phyloP scores from a whole-genome alignment of 2,797 vertebrate genomes.

The Hemitrygon akajei region DNA sequence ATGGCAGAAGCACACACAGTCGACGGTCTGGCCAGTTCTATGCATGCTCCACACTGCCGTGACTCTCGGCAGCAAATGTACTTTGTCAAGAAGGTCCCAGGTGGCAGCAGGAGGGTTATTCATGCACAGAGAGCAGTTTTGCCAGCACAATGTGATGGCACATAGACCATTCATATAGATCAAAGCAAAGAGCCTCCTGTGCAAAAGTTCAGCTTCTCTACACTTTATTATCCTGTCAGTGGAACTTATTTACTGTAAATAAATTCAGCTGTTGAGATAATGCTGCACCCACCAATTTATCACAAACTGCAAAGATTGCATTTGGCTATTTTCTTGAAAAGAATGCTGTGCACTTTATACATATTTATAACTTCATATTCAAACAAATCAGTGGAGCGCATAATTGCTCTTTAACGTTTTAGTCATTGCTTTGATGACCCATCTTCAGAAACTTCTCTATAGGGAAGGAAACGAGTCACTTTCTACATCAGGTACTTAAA shows the following conservation, averaged over 20 bases:
- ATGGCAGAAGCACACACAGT: not conserved
- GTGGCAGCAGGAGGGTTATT: constrained; percentile 14
- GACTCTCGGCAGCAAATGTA: not conserved
- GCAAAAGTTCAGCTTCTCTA: constrained; percentile 33
- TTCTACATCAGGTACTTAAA: too few relatives aligned
- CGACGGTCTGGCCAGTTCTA: not conserved
- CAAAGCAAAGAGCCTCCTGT: not conserved
- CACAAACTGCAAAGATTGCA: constrained; percentile 31
- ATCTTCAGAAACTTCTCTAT: not conserved
- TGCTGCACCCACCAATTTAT: constrained; percentile 26
- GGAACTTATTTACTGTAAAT: constrained; percentile 27
- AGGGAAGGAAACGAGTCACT: not conserved
- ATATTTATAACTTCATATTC: constrained; percentile 29
- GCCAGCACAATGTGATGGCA: constrained; percentile 23
- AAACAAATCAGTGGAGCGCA: constrained; percentile 19
- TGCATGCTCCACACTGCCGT: too few relatives aligned
- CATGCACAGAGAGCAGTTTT: constrained; percentile 1
- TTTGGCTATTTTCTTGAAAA: constrained; percentile 32
- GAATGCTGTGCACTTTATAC: constrained; percentile 16
- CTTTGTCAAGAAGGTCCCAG: not conserved
- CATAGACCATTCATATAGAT: constrained; percentile 16
- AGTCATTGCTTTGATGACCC: not conserved
- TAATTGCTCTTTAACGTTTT: constrained; percentile 32
- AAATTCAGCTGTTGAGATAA: constrained; percentile 33
- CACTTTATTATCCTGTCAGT: constrained; percentile 35